Evolutionary conservation across 1,140 invertebrate species (phyloP), one percentile per base, ranked within the genome.

Genomic region (Drosophila biarmipes): DNA sequence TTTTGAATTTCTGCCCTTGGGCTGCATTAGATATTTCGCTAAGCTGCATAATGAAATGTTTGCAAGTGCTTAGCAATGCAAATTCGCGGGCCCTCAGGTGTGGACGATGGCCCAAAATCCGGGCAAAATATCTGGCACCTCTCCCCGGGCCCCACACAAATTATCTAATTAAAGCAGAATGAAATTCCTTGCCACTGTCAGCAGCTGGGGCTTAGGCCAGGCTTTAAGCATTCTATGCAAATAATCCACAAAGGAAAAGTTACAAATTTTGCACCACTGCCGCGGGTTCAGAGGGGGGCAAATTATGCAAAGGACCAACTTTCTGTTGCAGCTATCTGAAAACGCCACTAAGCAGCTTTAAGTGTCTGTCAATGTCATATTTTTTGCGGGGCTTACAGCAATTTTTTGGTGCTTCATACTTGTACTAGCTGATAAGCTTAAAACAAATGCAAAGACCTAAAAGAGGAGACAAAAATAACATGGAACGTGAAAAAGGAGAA

Each of bases 321-420:
- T 87, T 87, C 68, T 49, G 40, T 53, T 56, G 49, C 53, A 71
- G 57, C 59, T 64, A 72, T 46, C 62, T 38, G 53, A 51, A 75
- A 75, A 75, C 43, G 58, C 74, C 78, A 81, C 84, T 82, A 82
- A 87, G 78, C 78, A 82, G 82, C 82, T 87, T 87, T 87, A 87
- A 89, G 71, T 87, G 84, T 89, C 82, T 89, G 82, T 87, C 84
- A 87, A 78, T 87, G 82, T 82, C 84, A 87, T 73, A 82, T 87
- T 87, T 85, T 77, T 82, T 74, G 59, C 52, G 55, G 68, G 78
- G 82, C 78, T 87, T 87, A 79, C 84, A 89, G 52, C 84, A 87
- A 61, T 78, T 78, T 87, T 78, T 76, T 68, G 75, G 59, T 78
- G 38, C 61, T 61, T 68, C 57, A 45, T 62, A 63, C 51, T 87